Evolutionary conservation across 2,113 vertebrate species (phyloP).

Genomic region (Alexandromys fortis): DNA sequence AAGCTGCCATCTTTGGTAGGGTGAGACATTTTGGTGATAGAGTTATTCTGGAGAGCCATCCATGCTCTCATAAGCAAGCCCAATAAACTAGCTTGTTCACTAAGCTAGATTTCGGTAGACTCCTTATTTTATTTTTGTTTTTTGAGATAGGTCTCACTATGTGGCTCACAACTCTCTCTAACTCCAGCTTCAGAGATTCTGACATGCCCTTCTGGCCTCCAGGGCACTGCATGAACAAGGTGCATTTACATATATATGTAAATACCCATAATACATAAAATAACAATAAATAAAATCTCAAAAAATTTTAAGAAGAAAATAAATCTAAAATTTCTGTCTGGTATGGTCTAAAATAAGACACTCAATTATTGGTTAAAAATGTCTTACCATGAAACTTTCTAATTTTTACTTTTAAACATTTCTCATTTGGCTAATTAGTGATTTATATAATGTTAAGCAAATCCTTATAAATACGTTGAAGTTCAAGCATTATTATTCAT

Average conservation of each 20-base stretch:
- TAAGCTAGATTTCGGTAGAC: neutral
- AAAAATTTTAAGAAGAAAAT: neutral
- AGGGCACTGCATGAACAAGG: neutral
- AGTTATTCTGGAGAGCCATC: neutral
- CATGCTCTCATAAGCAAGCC: neutral
- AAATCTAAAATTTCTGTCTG: constrained; percentile 35
- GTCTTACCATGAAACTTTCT: constrained; percentile 3
- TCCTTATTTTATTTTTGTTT: neutral
- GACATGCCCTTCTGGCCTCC: neutral
- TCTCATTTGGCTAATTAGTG: constrained; percentile 31
- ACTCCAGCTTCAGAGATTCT: neutral
- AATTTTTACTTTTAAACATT: constrained; percentile 24
- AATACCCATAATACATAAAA: neutral
- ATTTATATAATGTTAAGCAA: constrained; percentile 36
- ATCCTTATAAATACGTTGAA: neutral
- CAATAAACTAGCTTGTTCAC: neutral
- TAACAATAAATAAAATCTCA: neutral
- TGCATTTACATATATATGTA: neutral
- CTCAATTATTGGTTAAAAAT: constrained; percentile 33
- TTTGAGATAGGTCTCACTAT: neutral
- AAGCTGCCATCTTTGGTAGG: neutral
- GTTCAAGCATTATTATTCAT: neutral
- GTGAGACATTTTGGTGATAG: neutral
- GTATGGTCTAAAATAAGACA: constrained; percentile 19
- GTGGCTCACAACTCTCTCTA: neutral